phyloP scores from a whole-genome alignment of 2,113 vertebrate species.

The Ammospiza nelsoni region DNA sequence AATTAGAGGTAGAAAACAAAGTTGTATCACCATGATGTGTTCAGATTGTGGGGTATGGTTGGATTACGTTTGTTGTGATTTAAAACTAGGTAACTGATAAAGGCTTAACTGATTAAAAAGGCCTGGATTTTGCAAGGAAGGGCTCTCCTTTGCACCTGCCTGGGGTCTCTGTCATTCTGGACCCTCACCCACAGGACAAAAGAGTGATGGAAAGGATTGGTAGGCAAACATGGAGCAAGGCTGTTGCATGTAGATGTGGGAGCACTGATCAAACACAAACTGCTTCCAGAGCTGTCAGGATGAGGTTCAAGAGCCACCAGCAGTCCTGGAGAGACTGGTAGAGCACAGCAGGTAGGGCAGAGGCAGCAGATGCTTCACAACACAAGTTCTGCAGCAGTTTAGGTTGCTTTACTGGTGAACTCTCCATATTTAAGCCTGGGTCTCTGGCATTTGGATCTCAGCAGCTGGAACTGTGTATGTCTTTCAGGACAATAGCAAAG shows the following conservation, averaged over 20 bases:
- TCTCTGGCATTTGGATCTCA: neutral
- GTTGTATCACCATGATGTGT: rapidly evolving
- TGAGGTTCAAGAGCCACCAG: neutral
- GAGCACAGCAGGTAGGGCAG: neutral
- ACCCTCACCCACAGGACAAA: neutral
- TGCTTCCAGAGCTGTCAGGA: neutral
- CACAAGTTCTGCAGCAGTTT: neutral
- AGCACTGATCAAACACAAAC: neutral
- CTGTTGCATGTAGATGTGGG: neutral
- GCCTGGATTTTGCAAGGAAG: neutral
- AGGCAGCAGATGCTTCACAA: neutral
- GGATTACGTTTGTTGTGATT: neutral
- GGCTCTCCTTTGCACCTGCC: neutral
- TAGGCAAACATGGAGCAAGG: neutral
- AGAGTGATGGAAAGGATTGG: neutral
- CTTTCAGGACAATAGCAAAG: neutral
- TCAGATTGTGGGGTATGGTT: too few species aligned
- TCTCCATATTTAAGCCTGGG: neutral
- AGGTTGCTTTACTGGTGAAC: neutral
- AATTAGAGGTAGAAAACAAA: neutral
- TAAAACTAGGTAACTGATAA: rapidly evolving
- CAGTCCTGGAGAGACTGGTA: neutral
- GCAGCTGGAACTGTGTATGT: neutral
- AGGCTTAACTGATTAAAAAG: neutral
- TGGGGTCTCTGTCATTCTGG: neutral